Evolutionary conservation across 2,113 vertebrate species (phyloP), one percentile per base, ranked within the genome.

Genomic region (Himantopus leucocephalus): DNA sequence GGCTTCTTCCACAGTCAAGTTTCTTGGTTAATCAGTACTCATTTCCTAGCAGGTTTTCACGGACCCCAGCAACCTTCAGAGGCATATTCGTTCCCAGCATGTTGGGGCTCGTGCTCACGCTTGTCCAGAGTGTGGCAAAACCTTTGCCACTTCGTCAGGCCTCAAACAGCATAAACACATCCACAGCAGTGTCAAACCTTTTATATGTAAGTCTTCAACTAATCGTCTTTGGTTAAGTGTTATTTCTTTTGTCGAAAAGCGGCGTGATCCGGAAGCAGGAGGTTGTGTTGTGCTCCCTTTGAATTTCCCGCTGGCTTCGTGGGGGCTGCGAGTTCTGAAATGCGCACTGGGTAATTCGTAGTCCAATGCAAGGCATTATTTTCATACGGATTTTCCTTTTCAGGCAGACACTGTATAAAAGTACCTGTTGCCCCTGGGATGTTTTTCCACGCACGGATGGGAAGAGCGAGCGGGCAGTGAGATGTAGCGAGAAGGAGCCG

Each of bases 111-210:
- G 99, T 97, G 99, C 99, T 70, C 99, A 99, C 50, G 99, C 99
- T 62, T 99, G 99, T 98, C 99, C 99, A 55, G 99, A 99, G 98
- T 99, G 99, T 96, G 99, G 99, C 96, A 99, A 99, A 98, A 99
- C 99, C 53, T 99, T 99, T 97, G 99, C 99, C 97, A 99, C 99
- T 90, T 99, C 99, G 88, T 99, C 99, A 20, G 99, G 99, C 98
- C 99, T 99, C 97, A 99, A 99, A 98, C 99, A 99, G 95, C 99
- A 99, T 98, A 99, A 99, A 98, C 99, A 99, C 98, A 99, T 99
- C 98, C 99, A 99, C 99, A 99, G 99, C 98, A 99, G 99, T 98
- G 99, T 99, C 99, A 99, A 99, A 99, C 99, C 99, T 98, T 99
- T 99, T 98, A 99, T 99, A 99, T 99, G 99, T 99, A 99, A 99